Evolutionary conservation across 2,113 vertebrate species (phyloP), one percentile per base, ranked within the genome.

Genomic region (Plotosus lineatus): DNA sequence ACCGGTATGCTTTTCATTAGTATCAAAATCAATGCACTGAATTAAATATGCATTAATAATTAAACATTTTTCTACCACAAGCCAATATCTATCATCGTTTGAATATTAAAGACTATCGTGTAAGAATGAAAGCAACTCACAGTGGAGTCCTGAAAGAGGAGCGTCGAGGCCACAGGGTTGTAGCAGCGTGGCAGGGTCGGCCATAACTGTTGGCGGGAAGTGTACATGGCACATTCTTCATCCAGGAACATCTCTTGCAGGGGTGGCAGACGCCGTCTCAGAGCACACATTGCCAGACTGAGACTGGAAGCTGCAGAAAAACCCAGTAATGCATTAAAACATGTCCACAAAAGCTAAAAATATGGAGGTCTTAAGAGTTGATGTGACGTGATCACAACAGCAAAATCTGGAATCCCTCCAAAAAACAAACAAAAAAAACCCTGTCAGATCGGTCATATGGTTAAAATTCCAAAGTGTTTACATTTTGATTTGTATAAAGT

Each of bases 211-310:
- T 19, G 80, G 10, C 56, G 31, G 48, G 89, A 90, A n/a, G 85
- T 90, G 88, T 89, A 93, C 80, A 80, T 88, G 74, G 93, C 88
- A 75, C 93, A 92, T 72, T 94, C 93, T 44, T 92, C 91, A 28
- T 94, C 92, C 88, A 94, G 44, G 23, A 88, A 87, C 60, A 89
- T 60, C 75, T 94, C 92, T 79, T 91, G 90, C 40, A 91, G 79
- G 9, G 80, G 76, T 69, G 81, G 88, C 2, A 89, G 55, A 55
- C 89, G 88, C 0, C 84, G 89, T 19, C 86, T 87, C 69, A 92
- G 86, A 74, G 90, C 75, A 1, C 85, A 82, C 26, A 85, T 74
- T 0, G 86, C 86, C 4, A 76, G 75, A 77, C 76, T 87, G 66
- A 71, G 6, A 33, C 78, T 50, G 6, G 46, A 68, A 23, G 56